These are phyloP conservation scores for Mastomys coucha DNA, from an alignment of 2,113 vertebrate species.

Conservation along the genomic window DNA sequence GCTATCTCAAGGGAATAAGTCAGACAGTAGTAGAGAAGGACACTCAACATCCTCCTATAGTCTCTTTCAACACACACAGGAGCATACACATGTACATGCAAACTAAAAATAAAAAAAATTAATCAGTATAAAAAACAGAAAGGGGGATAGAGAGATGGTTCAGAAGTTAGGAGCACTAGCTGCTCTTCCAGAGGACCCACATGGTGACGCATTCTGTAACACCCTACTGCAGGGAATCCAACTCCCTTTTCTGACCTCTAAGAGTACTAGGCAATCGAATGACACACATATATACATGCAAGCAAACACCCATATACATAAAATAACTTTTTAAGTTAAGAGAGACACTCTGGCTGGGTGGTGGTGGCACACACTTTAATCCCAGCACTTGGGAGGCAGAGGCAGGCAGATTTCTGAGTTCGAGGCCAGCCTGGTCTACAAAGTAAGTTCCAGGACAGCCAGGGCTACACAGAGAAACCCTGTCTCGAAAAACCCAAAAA, in stretches of 20 bases:
- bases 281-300: not conserved
- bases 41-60: not conserved
- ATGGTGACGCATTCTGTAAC: not conserved
- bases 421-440: too few species aligned
- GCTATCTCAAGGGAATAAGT: not conserved
- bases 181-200: not conserved
- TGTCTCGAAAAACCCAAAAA: too few species aligned
- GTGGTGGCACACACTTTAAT: too few species aligned
- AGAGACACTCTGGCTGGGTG: too few species aligned
- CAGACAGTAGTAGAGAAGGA: not conserved
- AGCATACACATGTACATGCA: not conserved
- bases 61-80: not conserved
- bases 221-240: not conserved
- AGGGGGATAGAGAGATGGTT: not conserved
- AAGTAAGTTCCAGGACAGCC: too few species aligned
- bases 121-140: not conserved
- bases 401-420: too few species aligned
- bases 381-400: too few species aligned
- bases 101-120: not conserved
- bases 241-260: not conserved
- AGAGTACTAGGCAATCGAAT: not conserved
- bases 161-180: not conserved
- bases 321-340: not conserved
- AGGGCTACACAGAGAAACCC: too few species aligned
- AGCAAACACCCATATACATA: not conserved